Evolutionary conservation across 1,140 invertebrate species (phyloP), one percentile per base, ranked within the genome.

Genomic region (Samia ricini): DNA sequence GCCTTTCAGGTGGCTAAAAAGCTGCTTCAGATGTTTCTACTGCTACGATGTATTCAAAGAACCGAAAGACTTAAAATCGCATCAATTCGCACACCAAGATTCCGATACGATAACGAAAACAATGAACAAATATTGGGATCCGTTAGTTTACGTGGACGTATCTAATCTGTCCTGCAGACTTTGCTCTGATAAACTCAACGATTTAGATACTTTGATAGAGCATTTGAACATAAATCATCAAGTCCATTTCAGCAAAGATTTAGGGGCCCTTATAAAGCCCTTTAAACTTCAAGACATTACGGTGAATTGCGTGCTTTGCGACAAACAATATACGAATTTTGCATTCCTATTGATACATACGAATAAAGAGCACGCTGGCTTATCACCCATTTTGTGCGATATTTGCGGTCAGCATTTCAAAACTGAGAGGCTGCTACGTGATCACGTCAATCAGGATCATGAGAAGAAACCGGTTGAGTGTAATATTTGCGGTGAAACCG

Each of bases 11-110:
- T 68, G 72, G 61, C 42, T 66, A 2, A 66, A 56, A 21, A 72
- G 63, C 29, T 52, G 56, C 0, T 72, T 64, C 56, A 70, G 66
- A 56, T 76, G 73, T 23, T 76, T 76, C 33, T 76, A 67, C 24
- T 76, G 73, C 58, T 65, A 72, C 57, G 61, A 68, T 0, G 59
- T 66, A 2, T 72, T 75, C 26, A 23, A 66, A 26, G 56, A 68
- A 2, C 56, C 63, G 2, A 60, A 58, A 19, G 67, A 69, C 20
- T 36, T 75, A 0, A 64, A 64, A 57, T 22, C 33, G 2, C 69
- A 72, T 36, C 58, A 66, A 42, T 56, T 36, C 4, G 18, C 36
- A 24, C 68, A 71, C n/a, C 36, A 49, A 49, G 42, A 66, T 19
- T 21, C 57, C 1, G 58, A 62, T 0, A 42, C 52, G 3, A 55